Evolutionary conservation across 2,797 vertebrate genomes (phyloP).

Genomic region (Menidia menidia): DNA sequence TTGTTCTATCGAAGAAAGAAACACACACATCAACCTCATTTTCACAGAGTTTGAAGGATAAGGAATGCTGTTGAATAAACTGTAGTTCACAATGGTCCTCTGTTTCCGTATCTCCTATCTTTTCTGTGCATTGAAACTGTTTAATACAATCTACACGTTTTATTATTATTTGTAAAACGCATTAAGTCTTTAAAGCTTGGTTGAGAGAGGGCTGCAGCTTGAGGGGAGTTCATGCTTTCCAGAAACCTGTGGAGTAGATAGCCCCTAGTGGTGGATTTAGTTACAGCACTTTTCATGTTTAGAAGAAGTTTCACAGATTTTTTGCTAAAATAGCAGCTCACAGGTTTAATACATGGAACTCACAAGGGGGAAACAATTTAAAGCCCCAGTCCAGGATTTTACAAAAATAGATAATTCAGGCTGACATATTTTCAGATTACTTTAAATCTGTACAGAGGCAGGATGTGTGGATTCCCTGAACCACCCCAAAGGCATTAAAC

Average conservation of each 20-base stretch:
- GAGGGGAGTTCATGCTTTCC: constrained; percentile 10
- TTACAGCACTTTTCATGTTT: constrained; percentile 15
- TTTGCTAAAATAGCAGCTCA: no score
- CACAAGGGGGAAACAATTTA: no score
- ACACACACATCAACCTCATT: constrained; percentile 1
- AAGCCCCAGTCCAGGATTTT: not conserved
- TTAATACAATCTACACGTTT: constrained; percentile 41
- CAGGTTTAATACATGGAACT: no score
- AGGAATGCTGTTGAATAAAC: constrained; percentile 35
- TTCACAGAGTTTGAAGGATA: constrained; percentile 46
- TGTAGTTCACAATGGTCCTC: not conserved
- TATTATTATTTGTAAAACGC: constrained; percentile 31
- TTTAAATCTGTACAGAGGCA: not conserved
- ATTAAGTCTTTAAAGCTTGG: constrained; percentile 52
- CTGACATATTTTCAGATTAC: no score
- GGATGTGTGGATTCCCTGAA: constrained; percentile 8
- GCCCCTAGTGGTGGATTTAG: constrained; percentile 72
- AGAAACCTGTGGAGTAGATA: constrained; percentile 77
- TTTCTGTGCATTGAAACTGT: constrained; percentile 36
- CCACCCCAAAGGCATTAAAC: constrained; percentile 8
- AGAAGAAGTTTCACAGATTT: not conserved
- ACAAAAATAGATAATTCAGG: not conserved
- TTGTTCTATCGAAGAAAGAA: not conserved
- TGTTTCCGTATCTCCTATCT: constrained; percentile 15
- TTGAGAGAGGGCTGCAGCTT: constrained; percentile 37